Evolutionary conservation across 2,113 vertebrate genomes (phyloP).

Genomic region (Percopsis transmontana): DNA sequence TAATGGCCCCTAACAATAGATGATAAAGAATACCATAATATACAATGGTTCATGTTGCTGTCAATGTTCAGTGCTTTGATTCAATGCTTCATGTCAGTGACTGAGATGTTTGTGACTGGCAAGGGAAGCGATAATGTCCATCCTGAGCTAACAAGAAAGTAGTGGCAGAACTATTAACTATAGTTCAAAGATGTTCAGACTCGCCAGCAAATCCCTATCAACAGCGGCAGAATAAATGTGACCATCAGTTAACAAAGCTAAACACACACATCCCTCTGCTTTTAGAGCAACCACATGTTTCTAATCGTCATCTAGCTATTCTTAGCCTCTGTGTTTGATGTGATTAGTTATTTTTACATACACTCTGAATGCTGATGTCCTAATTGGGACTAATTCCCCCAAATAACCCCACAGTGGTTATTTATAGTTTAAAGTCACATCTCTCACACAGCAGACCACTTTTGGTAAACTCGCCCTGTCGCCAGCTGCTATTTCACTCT

Average conservation of each 20-base stretch:
- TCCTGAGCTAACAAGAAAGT: neutral
- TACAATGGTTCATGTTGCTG: too few species aligned
- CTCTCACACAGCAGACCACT: slow-evolving; percentile 37
- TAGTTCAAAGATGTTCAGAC: slow-evolving; percentile 3
- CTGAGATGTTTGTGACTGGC: too few species aligned
- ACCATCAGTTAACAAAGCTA: neutral
- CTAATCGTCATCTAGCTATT: slow-evolving; percentile 30
- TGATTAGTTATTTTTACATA: slow-evolving; percentile 42
- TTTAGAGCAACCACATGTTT: slow-evolving; percentile 17
- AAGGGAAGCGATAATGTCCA: too few species aligned
- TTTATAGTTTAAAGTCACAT: slow-evolving; percentile 53
- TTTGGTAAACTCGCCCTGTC: slow-evolving; percentile 24
- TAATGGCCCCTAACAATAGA: too few species aligned
- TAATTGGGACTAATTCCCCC: slow-evolving; percentile 53
- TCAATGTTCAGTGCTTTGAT: too few species aligned
- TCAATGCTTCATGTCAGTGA: too few species aligned
- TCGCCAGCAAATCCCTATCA: neutral
- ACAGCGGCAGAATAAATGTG: too few species aligned
- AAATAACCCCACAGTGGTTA: slow-evolving; percentile 38
- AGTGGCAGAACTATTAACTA: slow-evolving; percentile 9
- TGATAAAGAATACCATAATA: too few species aligned
- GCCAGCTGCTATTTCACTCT: neutral
- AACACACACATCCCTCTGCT: slow-evolving; percentile 2
- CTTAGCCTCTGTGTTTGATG: slow-evolving; percentile 30
- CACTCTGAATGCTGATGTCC: slow-evolving; percentile 48